Evolutionary conservation across 2,888 invertebrate genomes (phyloP).

Genomic region (Polyommatus iphigenia): DNA sequence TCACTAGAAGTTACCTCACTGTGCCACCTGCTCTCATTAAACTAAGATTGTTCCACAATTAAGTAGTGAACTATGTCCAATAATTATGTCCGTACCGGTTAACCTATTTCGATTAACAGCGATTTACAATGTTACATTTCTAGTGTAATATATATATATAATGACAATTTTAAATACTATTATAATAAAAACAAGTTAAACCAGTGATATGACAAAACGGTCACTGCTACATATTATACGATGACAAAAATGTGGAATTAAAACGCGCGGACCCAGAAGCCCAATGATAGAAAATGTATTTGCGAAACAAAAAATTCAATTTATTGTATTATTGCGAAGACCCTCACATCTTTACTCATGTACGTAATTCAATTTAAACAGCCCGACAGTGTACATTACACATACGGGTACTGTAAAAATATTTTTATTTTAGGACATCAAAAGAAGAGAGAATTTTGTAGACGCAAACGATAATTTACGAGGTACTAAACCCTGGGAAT

Average conservation of each 20-base stretch:
- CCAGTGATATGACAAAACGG: not conserved
- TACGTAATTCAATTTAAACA: not conserved
- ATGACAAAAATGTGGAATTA: not conserved
- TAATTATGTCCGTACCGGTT: not conserved
- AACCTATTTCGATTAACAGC: not conserved
- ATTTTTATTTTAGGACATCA: not conserved
- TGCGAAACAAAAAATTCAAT: not conserved
- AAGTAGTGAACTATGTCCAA: not conserved
- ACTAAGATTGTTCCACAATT: not conserved
- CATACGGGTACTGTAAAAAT: not conserved
- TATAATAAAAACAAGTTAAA: too few species aligned
- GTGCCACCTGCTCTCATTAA: not conserved
- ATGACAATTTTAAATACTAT: too few species aligned
- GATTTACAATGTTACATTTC: not conserved
- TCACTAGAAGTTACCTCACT: not conserved
- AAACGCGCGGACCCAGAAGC: not conserved
- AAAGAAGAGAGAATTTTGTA: not conserved
- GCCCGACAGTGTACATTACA: not conserved
- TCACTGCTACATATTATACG: not conserved
- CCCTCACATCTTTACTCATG: not conserved
- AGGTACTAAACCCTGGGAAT: conserved; percentile 4
- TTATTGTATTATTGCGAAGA: not conserved
- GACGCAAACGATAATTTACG: conserved; percentile 9
- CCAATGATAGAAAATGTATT: not conserved
- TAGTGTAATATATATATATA: not conserved